phyloP scores from a whole-genome alignment of 1,140 invertebrate species.

The Venturia canescens region DNA sequence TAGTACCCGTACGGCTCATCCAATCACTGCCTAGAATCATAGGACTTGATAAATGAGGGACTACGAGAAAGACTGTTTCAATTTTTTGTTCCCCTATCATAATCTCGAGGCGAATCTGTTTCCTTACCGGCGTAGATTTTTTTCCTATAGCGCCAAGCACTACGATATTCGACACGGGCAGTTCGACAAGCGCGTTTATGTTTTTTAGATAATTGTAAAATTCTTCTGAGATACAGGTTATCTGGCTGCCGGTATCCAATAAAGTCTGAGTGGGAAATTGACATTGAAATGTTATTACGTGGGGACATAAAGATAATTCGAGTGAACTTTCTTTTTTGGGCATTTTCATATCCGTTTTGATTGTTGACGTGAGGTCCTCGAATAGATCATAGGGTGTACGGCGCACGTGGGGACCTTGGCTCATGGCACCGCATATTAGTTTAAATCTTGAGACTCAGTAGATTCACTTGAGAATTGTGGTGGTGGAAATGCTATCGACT shows the following conservation, averaged over 20 bases:
- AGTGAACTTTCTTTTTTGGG: not conserved
- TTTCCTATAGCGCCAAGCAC: constrained; percentile 47
- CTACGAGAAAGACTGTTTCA: constrained; percentile 22
- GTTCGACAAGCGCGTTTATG: constrained; percentile 5
- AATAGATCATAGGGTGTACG: constrained; percentile 14
- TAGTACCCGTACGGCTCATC: constrained; percentile 35
- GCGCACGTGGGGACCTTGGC: not conserved
- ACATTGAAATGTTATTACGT: not conserved
- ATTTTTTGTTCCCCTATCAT: constrained; percentile 2
- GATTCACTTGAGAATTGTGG: too few species aligned
- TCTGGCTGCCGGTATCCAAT: constrained; percentile 55
- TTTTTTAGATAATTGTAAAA: constrained; percentile 42
- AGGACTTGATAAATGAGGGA: constrained; percentile 44
- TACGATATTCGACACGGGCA: constrained; percentile 50
- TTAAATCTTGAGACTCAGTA: constrained; percentile 9
- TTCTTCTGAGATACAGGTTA: constrained; percentile 51
- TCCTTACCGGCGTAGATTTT: constrained; percentile 44
- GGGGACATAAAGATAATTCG: not conserved
- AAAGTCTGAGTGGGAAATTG: constrained; percentile 32
- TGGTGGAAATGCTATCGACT: too few species aligned
- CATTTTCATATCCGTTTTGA: not conserved
- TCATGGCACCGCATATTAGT: constrained; percentile 11
- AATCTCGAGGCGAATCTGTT: not conserved
- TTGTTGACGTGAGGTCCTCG: constrained; percentile 10
- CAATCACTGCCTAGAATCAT: constrained; percentile 55